Conservation (phyloP, 2,888 invertebrate genomes). For the Callyntrura guangdongensis region DNA sequence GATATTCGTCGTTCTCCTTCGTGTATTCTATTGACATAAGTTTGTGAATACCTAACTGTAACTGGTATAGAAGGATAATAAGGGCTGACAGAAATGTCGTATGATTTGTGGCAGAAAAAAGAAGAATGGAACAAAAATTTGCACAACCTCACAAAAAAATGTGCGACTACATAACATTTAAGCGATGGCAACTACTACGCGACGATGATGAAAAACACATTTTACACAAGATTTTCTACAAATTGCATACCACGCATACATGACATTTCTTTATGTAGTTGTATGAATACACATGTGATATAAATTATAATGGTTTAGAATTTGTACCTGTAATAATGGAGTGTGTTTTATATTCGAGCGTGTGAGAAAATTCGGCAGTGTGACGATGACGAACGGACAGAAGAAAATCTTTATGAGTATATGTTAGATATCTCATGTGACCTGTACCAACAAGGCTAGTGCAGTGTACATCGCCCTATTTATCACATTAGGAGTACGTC, state of each 20-base stretch:
- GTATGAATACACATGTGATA: not conserved
- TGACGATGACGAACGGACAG: not conserved
- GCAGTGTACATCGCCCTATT: not conserved
- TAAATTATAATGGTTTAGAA: too few species aligned
- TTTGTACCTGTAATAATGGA: too few species aligned
- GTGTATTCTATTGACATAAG: constrained; percentile 32
- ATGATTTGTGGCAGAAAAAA: constrained; percentile 20
- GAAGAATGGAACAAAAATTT: not conserved
- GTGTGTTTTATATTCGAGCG: too few species aligned
- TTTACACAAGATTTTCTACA: not conserved
- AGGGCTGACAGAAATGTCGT: constrained; percentile 24
- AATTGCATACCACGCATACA: not conserved
- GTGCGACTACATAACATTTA: constrained; percentile 13
- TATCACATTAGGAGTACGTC: not conserved
- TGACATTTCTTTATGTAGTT: not conserved
- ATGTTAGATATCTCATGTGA: not conserved
- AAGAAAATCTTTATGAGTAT: not conserved
- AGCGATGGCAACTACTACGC: not conserved
- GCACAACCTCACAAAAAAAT: constrained; percentile 8
- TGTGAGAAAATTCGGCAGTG: not conserved
- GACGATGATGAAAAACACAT: not conserved
- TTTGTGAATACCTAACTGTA: not conserved
- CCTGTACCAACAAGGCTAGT: not conserved
- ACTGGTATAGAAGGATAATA: constrained; percentile 17
- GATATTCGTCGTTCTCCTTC: not conserved